phyloP scores from a whole-genome alignment of 2,113 vertebrate species.

The Odocoileus hemionus region DNA sequence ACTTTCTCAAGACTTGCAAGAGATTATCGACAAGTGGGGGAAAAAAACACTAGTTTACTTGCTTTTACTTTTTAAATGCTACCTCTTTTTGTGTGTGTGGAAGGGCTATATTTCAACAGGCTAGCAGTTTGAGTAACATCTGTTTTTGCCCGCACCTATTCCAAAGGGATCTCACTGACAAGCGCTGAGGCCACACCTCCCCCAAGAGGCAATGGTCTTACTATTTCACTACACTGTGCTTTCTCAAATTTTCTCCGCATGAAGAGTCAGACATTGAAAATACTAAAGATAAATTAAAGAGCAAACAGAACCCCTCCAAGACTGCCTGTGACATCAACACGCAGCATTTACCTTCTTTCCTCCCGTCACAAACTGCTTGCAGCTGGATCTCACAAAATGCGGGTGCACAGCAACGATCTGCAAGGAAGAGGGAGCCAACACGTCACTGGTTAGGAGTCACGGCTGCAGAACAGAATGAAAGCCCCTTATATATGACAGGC shows the following conservation, averaged over 20 bases:
- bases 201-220: neutral
- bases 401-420: conserved; percentile 93
- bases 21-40: neutral
- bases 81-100: neutral
- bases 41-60: neutral
- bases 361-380: conserved; percentile 98
- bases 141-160: neutral
- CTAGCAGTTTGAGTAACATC: neutral
- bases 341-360: conserved; percentile 91
- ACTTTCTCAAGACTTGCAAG: neutral
- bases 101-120: conserved; percentile 24
- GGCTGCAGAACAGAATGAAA: neutral
- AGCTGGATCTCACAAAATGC: conserved; percentile 92
- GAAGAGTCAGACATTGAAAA: neutral
- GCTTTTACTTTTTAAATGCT: conserved; percentile 15
- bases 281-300: neutral
- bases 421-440: neutral
- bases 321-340: neutral
- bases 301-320: neutral
- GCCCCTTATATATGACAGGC: neutral
- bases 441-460: neutral
- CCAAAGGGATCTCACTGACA: neutral
- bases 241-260: neutral
- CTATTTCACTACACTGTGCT: neutral
- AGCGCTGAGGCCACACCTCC: neutral